phyloP scores from a whole-genome alignment of 2,888 invertebrate genomes.

The Archips xylosteana region DNA sequence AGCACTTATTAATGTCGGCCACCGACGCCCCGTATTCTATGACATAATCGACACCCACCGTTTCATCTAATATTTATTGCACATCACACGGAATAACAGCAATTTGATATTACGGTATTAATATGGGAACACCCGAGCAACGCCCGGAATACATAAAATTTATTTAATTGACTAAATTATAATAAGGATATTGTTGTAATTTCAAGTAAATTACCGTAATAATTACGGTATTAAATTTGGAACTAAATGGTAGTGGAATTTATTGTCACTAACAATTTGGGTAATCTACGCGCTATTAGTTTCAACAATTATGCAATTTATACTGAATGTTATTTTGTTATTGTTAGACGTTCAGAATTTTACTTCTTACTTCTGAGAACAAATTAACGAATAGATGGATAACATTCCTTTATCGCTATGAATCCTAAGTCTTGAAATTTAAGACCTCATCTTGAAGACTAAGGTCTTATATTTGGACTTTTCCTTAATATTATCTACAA shows the following conservation, averaged over 20 bases:
- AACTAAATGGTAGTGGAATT: conserved; percentile 14
- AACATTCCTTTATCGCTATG: background rate
- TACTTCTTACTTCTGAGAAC: background rate
- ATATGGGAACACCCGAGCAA: conserved; percentile 63
- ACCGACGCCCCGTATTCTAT: conserved; percentile 59
- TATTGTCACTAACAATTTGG: conserved; percentile 17
- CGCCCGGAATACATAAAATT: conserved; percentile 57
- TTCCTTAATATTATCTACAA: background rate
- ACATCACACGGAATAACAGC: conserved; percentile 71
- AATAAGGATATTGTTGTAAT: conserved; percentile 37
- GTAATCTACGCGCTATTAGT: conserved; percentile 26
- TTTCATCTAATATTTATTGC: conserved; percentile 81
- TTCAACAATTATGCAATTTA: conserved; percentile 20
- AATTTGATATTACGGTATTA: conserved; percentile 71
- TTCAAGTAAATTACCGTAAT: conserved; percentile 25
- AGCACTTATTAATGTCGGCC: conserved; percentile 75
- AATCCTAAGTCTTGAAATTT: background rate
- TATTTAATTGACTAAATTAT: conserved; percentile 58
- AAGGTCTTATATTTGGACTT: background rate
- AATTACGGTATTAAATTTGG: conserved; percentile 29
- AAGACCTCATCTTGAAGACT: background rate
- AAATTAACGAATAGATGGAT: background rate
- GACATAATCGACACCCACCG: conserved; percentile 73
- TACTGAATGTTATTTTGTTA: background rate
- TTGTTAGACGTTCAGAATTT: background rate